These are phyloP conservation scores for Muntiacus muntjak DNA, from an alignment of 2,113 vertebrate genomes.

Conservation along the genomic window DNA sequence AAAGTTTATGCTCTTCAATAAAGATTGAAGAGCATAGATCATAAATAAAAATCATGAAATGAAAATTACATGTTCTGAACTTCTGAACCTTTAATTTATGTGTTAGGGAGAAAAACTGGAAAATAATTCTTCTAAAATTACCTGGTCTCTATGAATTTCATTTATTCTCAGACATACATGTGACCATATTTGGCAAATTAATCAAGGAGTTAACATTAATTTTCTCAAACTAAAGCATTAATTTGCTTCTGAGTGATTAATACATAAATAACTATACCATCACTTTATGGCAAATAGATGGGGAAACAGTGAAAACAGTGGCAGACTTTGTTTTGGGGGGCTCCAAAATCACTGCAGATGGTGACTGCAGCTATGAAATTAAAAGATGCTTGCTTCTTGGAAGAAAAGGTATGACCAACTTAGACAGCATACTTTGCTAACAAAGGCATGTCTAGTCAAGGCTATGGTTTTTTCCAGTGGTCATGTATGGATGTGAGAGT, in stretches of 20 bases:
- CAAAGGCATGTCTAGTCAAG: background rate
- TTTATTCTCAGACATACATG: background rate
- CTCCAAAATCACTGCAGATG: too few species aligned
- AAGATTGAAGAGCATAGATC: background rate
- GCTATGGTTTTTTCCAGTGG: background rate
- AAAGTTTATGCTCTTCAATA: background rate
- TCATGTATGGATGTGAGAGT: too few species aligned
- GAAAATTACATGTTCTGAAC: background rate
- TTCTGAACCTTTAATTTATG: background rate
- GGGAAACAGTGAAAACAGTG: background rate
- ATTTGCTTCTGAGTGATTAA: background rate
- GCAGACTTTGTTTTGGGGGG: too few species aligned
- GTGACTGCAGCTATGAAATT: too few species aligned
- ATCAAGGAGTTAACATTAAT: background rate
- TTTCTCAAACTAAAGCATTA: background rate
- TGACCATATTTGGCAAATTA: constrained; percentile 10
- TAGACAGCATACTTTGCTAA: background rate
- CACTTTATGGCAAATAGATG: background rate
- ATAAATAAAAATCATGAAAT: background rate
- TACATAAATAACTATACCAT: background rate
- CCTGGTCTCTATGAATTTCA: background rate
- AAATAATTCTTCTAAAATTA: background rate
- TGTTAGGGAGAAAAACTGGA: background rate
- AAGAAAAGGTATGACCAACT: too few species aligned
- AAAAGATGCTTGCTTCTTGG: too few species aligned